Percentiles rank a stretch among this genome's conserved stretches.
phyloP scores from a whole-genome alignment of 2,797 vertebrate genomes.

The Tadarida brasiliensis region DNA sequence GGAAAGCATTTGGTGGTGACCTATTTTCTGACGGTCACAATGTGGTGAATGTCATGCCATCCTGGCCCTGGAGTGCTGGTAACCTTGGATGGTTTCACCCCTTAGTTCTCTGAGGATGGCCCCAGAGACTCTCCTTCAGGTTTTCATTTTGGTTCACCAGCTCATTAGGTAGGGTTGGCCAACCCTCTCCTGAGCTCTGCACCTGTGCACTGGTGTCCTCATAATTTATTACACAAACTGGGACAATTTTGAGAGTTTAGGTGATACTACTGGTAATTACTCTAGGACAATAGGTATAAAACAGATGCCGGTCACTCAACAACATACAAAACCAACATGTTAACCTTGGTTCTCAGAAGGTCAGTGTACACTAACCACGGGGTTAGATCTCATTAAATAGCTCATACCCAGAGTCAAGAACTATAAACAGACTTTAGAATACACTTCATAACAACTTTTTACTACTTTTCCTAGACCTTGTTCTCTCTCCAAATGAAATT shows the following conservation, averaged over 20 bases:
- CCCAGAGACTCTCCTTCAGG: neutral
- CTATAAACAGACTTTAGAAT: neutral
- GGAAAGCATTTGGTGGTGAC: neutral
- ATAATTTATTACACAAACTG: neutral
- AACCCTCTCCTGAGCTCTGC: neutral
- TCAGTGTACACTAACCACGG: neutral
- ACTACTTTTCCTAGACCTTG: neutral
- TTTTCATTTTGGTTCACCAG: neutral
- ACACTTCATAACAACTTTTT: neutral
- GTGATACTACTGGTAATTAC: neutral
- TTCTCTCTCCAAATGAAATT: neutral
- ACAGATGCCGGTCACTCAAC: neutral
- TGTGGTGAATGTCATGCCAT: neutral
- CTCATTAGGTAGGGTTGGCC: neutral
- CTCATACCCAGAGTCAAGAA: neutral
- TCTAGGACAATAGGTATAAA: neutral
- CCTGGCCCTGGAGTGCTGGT: neutral
- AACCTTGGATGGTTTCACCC: neutral
- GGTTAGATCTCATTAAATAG: slow-evolving; percentile 14
- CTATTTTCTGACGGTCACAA: neutral
- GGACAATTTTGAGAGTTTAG: neutral
- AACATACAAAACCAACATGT: neutral
- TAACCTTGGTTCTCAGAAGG: neutral
- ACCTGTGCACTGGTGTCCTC: neutral
- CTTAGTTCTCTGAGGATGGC: neutral